phyloP scores from a whole-genome alignment of 2,113 vertebrate species.

The Phylloscopus trochiloides region DNA sequence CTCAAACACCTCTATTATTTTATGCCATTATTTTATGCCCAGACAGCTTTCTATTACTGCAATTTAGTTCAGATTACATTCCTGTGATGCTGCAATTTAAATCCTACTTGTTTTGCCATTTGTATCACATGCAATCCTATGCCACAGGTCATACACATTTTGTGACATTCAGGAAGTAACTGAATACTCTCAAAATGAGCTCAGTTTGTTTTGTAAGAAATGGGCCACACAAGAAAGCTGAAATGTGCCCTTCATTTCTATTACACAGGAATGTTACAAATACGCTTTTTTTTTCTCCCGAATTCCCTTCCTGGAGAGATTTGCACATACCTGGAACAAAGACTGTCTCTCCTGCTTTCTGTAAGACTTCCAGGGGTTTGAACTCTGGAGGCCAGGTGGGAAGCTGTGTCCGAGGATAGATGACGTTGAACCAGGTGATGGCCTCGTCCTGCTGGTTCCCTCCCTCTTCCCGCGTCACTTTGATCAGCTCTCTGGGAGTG shows the following conservation, averaged over 20 bases:
- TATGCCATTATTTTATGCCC: not conserved
- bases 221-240: not conserved
- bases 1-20: not conserved
- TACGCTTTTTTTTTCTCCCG: rapidly evolving
- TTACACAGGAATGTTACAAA: not conserved
- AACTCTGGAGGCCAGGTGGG: constrained; percentile 91
- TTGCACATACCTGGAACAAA: constrained; percentile 87
- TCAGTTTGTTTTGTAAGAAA: not conserved
- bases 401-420: constrained; percentile 91
- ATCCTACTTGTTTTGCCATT: not conserved
- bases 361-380: constrained; percentile 92
- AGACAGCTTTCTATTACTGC: not conserved
- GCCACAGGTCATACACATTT: not conserved
- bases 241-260: not conserved
- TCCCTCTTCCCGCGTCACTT: constrained; percentile 93
- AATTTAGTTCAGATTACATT: not conserved
- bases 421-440: constrained; percentile 94
- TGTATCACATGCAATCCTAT: not conserved
- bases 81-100: not conserved
- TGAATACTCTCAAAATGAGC: not conserved
- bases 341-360: constrained; percentile 93
- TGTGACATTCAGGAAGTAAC: not conserved
- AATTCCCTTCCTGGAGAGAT: not conserved
- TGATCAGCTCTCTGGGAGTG: constrained; percentile 95
- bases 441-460: constrained; percentile 98